Evolutionary conservation across 1,140 invertebrate species (phyloP), one percentile per base, ranked within the genome.

Genomic region (Muscidifurax raptorellus): DNA sequence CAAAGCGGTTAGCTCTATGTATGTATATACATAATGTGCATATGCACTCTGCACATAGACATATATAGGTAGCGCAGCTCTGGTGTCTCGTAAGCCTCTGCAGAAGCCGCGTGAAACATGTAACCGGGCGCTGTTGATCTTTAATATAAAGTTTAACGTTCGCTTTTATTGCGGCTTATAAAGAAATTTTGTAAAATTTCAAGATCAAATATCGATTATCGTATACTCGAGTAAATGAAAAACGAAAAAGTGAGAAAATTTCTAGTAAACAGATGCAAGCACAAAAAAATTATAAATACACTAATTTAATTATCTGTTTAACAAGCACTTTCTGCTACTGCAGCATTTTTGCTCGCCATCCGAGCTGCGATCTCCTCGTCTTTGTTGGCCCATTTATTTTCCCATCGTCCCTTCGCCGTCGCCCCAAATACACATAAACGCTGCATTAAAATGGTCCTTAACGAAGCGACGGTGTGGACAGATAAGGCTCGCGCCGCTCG

Each of bases 381-480:
- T 12, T 66, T 66, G 64, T 27, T 27, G 69, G 69, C 4, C 12
- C 59, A 10, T 30, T 69, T n/a, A 64, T 22, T 80, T 28, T 80
- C 22, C 18, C 66, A 67, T 69, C 40, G 32, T 80, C 32, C 64
- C 22, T 80, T 36, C 6, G 67, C 32, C 32, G 18, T 64, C 44
- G 40, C 36, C 12, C 28, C 27, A n/a, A 59, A 30, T 69, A 69
- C 27, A 69, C 66, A 83, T 78, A 71, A 69, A 28, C 47, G 47
- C 47, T 22, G 30, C 67, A 84, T 84, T 84, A 84, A 84, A 84
- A 64, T 40, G 44, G 28, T 28, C 76, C 78, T 80, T 76, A 85
- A 85, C 83, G 78, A 85, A 80, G 78, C 59, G 71, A 80, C 83
- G 78, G 71, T 32, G 72, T 12, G 78, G 59, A 80, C 67, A 85